Base-by-base conservation (phyloP, 2,113 vertebrate species). In the Corythaeola cristata region DNA sequence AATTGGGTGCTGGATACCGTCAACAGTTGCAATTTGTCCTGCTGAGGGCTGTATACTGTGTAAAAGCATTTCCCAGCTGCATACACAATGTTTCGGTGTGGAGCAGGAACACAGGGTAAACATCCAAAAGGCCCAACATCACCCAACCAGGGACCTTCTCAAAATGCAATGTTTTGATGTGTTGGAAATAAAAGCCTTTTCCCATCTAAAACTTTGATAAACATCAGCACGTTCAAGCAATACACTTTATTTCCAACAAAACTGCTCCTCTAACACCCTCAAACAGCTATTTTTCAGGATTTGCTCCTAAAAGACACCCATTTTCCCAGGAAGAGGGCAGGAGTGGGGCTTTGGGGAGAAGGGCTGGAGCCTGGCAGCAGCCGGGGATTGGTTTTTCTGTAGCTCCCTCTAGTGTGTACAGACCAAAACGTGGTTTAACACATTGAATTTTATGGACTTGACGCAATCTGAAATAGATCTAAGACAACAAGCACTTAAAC, bases 331-430 rank as follows among this genome's bases (percentile, higher is more conserved):
- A 6, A 58, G 45, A 33, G 37, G 22, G 27, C 37, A 68, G 59
- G 58, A 63, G 15, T 8, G 2, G 59, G 53, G 63, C 47, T 63
- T 2, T 13, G 56, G 56, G 32, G 56, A 44, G 77, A 23, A 24
- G 7, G 21, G 49, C 71, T 39, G 73, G 45, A 63, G 28, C 21
- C 50, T 12, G 52, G 85, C 66, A 81, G 84, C 79, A 58, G 53
- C 53, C 11, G 28, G 49, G 52, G 19, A 90, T 94, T 88, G 82
- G 4, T 55, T 95, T 91, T 97, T 89, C 87, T 58, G 5, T 33
- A 41, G 96, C 96, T 97, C 97, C 97, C 95, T 92, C 96, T 97
- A 97, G 94, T 33, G 96, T 53, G 50, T 22, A 20, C 66, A 68
- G 45, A 7, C 50, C 69, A 52, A 78, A 85, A 56, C 7, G 19